Evolutionary conservation across 2,888 invertebrate species (phyloP), one percentile per base, ranked within the genome.

Genomic region (Coremacera marginata): DNA sequence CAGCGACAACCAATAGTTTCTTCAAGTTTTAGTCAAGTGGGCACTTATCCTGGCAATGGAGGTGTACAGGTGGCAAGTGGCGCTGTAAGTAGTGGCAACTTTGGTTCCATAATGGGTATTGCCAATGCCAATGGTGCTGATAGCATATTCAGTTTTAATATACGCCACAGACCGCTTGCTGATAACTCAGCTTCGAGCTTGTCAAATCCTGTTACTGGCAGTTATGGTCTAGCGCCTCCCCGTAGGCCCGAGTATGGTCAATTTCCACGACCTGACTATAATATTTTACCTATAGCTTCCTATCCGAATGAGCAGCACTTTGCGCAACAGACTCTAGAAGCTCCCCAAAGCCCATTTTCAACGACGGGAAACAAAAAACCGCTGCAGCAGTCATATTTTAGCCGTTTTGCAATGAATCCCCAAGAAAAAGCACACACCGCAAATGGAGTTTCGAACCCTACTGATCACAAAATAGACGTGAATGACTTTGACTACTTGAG

Each of bases 101-200:
- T 84, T 57, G 88, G 88, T 11, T 82, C 84, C 11, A 88, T 89
- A 71, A 83, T 83, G 3, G 88, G 88, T 0, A 83, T 84, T 62
- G 85, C 89, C 11, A 84, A 83, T 70, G 84, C 87, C 3, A 83
- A 85, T 80, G 88, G 88, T 0, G 85, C 83, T 1, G 89, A 88
- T 57, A 88, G 88, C 76, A 89, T 84, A 3, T 88, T 88, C 34
- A 88, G 89, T 76, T 88, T 88, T 57, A 88, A 89, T 65, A 88
- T 88, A 78, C 81, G 86, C 5, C 88, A 85, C 0, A 83, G 84
- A 51, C 88, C 88, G 2, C 82, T 84, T 14, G 83, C 84, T 14
- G 70, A 37, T 11, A 44, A 11, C 44, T 44, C 44, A 11, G 14
- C 44, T 44, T 11, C 44, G 14, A 44, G 44, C 14, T 44, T 44